Evolutionary conservation across 2,113 vertebrate species (phyloP).

Genomic region (Phaethon lepturus): DNA sequence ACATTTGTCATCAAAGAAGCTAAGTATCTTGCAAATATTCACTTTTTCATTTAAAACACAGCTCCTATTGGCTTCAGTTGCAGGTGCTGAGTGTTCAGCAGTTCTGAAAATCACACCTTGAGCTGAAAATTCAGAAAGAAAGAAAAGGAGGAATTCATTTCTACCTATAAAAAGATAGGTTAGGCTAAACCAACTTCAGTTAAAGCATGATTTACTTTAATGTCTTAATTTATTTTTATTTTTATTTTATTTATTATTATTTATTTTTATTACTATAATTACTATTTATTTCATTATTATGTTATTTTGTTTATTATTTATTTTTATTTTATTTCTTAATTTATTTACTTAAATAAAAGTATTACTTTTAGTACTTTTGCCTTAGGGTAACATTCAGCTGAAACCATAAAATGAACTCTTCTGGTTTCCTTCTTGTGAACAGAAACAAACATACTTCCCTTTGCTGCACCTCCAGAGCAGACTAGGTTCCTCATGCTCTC

Average conservation of each 20-base stretch:
- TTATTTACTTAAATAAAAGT: neutral
- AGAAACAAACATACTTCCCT: neutral
- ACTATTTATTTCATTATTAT: too few species aligned
- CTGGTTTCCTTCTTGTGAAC: neutral
- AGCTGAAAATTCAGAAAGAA: neutral
- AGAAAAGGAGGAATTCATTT: neutral
- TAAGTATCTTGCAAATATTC: neutral
- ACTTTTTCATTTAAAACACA: neutral
- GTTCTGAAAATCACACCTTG: neutral
- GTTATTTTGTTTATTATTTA: too few species aligned
- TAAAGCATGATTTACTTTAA: neutral
- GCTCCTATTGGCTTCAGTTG: neutral
- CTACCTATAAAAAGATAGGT: neutral
- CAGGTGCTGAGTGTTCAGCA: neutral
- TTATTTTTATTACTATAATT: too few species aligned
- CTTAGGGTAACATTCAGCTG: neutral
- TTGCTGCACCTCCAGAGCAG: neutral
- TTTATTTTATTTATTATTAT: too few species aligned
- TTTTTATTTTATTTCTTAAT: too few species aligned
- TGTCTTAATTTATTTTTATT: neutral
- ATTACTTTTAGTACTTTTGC: neutral
- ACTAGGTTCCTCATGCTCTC: neutral
- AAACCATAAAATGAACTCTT: neutral
- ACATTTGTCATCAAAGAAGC: neutral
- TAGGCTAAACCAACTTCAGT: neutral